These are phyloP conservation scores for Lepus europaeus DNA, from an alignment of 2,113 vertebrate genomes.

Conservation along the genomic window DNA sequence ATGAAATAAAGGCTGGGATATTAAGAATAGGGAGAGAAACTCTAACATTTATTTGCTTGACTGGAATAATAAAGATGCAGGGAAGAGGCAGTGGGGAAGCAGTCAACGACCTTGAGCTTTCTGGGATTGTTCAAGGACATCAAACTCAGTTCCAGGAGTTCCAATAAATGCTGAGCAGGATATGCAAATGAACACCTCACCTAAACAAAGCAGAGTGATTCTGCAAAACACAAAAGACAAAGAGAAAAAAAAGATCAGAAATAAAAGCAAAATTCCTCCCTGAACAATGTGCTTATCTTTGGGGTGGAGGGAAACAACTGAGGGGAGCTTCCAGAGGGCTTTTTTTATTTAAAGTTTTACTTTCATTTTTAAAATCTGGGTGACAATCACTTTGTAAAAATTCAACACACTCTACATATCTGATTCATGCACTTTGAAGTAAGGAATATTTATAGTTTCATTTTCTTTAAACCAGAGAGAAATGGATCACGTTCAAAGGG, in stretches of 20 bases:
- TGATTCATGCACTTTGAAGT: conserved; percentile 17
- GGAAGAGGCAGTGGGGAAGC: neutral
- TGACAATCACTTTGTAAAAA: conserved; percentile 56
- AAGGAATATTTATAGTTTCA: conserved; percentile 36
- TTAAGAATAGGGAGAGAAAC: neutral
- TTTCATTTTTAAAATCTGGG: conserved; percentile 33
- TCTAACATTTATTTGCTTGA: neutral
- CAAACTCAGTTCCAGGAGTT: neutral
- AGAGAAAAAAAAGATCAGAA: neutral
- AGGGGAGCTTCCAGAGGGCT: neutral
- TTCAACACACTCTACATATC: conserved; percentile 7
- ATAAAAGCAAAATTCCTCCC: neutral
- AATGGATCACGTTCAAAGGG: conserved; percentile 48
- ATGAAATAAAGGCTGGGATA: neutral
- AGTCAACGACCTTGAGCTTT: neutral
- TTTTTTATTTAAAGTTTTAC: neutral
- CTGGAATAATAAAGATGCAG: conserved; percentile 4
- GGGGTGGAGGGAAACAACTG: neutral
- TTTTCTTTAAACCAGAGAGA: conserved; percentile 36
- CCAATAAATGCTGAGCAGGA: neutral
- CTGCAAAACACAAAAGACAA: neutral
- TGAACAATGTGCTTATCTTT: neutral
- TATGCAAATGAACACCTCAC: neutral
- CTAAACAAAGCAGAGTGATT: neutral
- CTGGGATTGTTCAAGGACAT: neutral